A percentile compares a stretch with the other conserved stretches of the same genome.
Evolutionary conservation across 1,140 invertebrate species (phyloP).

Genomic region (Heliconius hewitsoni): DNA sequence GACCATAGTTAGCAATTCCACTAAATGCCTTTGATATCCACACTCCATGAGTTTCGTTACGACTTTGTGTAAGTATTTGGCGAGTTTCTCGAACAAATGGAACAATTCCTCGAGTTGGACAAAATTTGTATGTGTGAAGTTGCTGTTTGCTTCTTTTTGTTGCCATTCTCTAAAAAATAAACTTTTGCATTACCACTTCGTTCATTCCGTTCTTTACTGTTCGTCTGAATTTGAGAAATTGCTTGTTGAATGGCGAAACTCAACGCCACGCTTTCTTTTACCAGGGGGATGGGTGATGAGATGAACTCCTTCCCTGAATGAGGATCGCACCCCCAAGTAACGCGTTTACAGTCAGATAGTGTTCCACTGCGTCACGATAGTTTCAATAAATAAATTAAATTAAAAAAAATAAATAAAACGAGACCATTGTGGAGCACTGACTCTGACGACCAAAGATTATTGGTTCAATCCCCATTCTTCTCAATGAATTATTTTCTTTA

Average conservation of each 20-base stretch:
- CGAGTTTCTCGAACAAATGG: constrained; percentile 73
- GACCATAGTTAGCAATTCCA: constrained; percentile 72
- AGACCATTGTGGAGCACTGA: no score
- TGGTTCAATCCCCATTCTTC: neutral
- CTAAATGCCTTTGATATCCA: constrained; percentile 77
- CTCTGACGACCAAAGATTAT: neutral
- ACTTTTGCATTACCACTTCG: neutral
- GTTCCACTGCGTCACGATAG: no score
- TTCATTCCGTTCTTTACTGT: no score
- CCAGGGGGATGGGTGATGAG: no score
- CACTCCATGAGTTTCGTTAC: constrained; percentile 72
- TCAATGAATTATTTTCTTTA: neutral
- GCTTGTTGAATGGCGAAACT: no score
- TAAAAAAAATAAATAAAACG: no score
- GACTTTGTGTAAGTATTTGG: constrained; percentile 76
- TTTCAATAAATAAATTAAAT: no score
- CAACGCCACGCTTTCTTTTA: no score
- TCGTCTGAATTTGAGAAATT: no score
- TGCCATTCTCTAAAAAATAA: constrained; percentile 64
- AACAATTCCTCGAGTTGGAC: constrained; percentile 69
- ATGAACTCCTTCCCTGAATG: no score
- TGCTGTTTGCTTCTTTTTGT: constrained; percentile 61
- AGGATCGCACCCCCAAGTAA: no score
- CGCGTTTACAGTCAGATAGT: no score
- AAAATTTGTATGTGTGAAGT: constrained; percentile 71